These are phyloP conservation scores for Drosophila gunungcola DNA, from an alignment of 1,140 invertebrate species.

Conservation along the genomic window DNA sequence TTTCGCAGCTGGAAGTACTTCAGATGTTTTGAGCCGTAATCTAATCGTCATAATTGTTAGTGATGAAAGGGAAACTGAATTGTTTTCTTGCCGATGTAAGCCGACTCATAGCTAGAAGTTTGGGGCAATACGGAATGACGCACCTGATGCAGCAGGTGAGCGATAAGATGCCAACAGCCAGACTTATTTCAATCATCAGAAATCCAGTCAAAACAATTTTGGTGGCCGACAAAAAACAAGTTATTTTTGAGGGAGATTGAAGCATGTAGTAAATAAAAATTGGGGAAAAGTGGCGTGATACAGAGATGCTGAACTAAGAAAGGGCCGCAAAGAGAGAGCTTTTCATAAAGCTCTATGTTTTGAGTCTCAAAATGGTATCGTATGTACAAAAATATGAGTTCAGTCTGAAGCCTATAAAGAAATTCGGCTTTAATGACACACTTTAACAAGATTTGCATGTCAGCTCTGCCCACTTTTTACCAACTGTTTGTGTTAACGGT, in stretches of 20 bases:
- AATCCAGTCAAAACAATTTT: conserved; percentile 35
- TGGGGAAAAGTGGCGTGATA: conserved; percentile 58
- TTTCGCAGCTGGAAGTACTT: conserved; percentile 7
- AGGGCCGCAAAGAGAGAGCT: conserved; percentile 15
- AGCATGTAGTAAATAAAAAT: conserved; percentile 60
- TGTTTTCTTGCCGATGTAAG: not conserved
- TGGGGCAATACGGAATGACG: conserved; percentile 11
- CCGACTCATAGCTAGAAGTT: conserved; percentile 15
- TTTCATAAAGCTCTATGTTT: conserved; percentile 1
- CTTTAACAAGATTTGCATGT: conserved; percentile 35
- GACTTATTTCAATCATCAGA: conserved; percentile 2
- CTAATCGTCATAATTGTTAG: conserved; percentile 10
- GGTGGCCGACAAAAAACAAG: conserved; percentile 27
- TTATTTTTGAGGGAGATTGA: conserved; percentile 26
- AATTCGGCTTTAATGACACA: conserved; percentile 29
- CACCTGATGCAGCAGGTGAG: conserved; percentile 33
- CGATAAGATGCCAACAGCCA: conserved; percentile 19
- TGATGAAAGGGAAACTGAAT: conserved; percentile 10
- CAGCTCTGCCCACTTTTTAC: conserved; percentile 13
- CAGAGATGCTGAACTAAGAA: not conserved
- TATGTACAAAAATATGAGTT: conserved; percentile 22
- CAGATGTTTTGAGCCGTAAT: not conserved
- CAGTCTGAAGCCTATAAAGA: conserved; percentile 21
- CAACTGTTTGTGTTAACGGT: conserved; percentile 36
- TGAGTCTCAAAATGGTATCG: conserved; percentile 8